These are phyloP conservation scores for Drosophila orena DNA, from an alignment of 1,140 invertebrate species.

Conservation along the genomic window DNA sequence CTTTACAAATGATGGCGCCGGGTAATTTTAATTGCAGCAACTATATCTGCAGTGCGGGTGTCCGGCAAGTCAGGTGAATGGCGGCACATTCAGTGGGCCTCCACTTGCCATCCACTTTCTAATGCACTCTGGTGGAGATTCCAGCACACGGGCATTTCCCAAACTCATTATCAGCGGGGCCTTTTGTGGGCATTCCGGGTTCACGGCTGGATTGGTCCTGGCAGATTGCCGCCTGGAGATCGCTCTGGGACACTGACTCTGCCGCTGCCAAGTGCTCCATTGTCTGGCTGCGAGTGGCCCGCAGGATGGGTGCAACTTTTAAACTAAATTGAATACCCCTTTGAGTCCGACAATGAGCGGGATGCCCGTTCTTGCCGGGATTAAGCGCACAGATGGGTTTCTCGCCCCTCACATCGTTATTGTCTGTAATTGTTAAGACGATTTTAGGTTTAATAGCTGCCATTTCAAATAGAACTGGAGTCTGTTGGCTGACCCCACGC, in stretches of 20 bases:
- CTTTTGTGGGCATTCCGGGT: slow-evolving; percentile 66
- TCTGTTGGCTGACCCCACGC: slow-evolving; percentile 6
- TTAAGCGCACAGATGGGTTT: not conserved
- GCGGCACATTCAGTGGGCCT: slow-evolving; percentile 48
- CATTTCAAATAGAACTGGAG: slow-evolving; percentile 15
- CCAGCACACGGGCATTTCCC: slow-evolving; percentile 33
- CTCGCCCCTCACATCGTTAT: slow-evolving; percentile 28
- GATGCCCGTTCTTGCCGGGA: not conserved
- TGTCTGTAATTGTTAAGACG: slow-evolving; percentile 43
- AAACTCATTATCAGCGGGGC: slow-evolving; percentile 71
- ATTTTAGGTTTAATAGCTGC: slow-evolving; percentile 43
- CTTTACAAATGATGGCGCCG: slow-evolving; percentile 58
- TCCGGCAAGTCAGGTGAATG: slow-evolving; percentile 46
- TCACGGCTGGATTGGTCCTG: slow-evolving; percentile 44
- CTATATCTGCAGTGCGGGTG: slow-evolving; percentile 32
- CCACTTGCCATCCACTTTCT: slow-evolving; percentile 25
- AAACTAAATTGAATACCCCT: slow-evolving; percentile 50
- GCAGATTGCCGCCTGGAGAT: slow-evolving; percentile 57
- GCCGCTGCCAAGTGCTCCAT: slow-evolving; percentile 40
- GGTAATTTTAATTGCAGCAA: slow-evolving; percentile 72
- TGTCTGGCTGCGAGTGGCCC: slow-evolving; percentile 52
- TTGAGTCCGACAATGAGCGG: slow-evolving; percentile 32
- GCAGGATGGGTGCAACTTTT: slow-evolving; percentile 38
- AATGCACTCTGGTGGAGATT: slow-evolving; percentile 10
- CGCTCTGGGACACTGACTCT: slow-evolving; percentile 24